Evolutionary conservation across 2,113 vertebrate genomes (phyloP).

Genomic region (Cryptotis parvus): DNA sequence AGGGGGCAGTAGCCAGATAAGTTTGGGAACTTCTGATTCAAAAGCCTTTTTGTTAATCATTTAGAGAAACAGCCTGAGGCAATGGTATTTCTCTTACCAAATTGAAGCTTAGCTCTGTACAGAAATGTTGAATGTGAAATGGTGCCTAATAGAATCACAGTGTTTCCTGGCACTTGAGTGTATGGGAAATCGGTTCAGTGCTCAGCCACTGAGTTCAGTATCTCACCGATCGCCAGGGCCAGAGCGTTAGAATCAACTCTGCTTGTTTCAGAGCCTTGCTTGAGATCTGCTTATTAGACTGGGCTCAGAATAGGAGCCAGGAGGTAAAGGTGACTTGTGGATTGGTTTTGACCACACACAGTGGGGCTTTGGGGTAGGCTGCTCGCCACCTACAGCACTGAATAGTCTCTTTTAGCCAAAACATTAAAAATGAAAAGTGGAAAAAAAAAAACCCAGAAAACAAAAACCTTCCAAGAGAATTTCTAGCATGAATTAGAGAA

Average conservation of each 20-base stretch:
- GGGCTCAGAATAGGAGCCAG: conserved; percentile 14
- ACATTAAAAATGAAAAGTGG: background rate
- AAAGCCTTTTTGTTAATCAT: background rate
- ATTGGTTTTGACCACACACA: too few relatives aligned
- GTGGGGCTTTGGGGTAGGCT: too few relatives aligned
- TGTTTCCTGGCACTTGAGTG: background rate
- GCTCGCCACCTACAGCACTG: background rate
- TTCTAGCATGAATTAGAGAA: conserved; percentile 66
- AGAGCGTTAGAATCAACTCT: background rate
- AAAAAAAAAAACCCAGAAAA: background rate
- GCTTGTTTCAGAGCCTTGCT: background rate
- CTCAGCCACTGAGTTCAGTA: background rate
- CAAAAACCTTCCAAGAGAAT: conserved; percentile 41
- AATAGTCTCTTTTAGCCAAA: background rate
- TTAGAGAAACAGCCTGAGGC: conserved; percentile 38
- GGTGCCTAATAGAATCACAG: background rate
- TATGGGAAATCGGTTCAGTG: background rate
- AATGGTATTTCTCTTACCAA: background rate
- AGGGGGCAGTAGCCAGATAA: too few relatives aligned
- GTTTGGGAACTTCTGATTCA: background rate
- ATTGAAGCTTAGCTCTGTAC: background rate
- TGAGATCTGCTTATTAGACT: conserved; percentile 3
- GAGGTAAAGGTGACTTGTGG: conserved; percentile 42
- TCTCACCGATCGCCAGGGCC: background rate
- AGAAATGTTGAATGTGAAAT: background rate